Conservation (phyloP, 2,888 invertebrate genomes). For the Rotaria macrura region DNA sequence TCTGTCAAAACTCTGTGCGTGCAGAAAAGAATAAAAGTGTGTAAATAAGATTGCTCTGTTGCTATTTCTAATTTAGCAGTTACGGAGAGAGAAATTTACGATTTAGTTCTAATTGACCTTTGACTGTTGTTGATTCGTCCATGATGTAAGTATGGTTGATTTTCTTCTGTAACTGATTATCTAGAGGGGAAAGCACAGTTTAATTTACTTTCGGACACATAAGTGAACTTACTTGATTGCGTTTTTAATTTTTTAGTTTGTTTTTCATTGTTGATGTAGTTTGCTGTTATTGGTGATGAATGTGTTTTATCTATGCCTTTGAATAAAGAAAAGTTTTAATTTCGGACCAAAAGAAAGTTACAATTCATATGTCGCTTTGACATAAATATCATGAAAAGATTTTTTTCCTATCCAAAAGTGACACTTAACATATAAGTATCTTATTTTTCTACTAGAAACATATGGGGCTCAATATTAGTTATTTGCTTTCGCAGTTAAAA, state of each 20-base stretch:
- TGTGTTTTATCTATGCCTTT: not conserved
- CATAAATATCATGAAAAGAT: too few species aligned
- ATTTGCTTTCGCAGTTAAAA: too few species aligned
- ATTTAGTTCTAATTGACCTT: not conserved
- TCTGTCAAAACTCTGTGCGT: too few species aligned
- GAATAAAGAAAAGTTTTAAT: not conserved
- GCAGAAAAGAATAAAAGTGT: too few species aligned
- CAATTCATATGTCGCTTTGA: too few species aligned
- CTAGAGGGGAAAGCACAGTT: not conserved
- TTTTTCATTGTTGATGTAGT: not conserved
- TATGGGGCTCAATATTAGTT: too few species aligned
- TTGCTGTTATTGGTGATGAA: not conserved
- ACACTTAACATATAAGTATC: too few species aligned
- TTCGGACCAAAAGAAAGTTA: not conserved
- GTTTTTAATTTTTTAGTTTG: not conserved
- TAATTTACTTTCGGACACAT: not conserved
- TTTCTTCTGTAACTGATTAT: not conserved
- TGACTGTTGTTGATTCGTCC: not conserved
- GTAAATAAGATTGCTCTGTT: too few species aligned
- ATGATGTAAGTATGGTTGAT: not conserved
- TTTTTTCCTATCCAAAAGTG: too few species aligned
- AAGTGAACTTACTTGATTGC: not conserved
- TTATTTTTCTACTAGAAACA: too few species aligned
- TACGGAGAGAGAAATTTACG: not conserved
- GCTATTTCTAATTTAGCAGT: too few species aligned